phyloP scores from a whole-genome alignment of 1,140 invertebrate genomes.

The Harlomillsia oculata region DNA sequence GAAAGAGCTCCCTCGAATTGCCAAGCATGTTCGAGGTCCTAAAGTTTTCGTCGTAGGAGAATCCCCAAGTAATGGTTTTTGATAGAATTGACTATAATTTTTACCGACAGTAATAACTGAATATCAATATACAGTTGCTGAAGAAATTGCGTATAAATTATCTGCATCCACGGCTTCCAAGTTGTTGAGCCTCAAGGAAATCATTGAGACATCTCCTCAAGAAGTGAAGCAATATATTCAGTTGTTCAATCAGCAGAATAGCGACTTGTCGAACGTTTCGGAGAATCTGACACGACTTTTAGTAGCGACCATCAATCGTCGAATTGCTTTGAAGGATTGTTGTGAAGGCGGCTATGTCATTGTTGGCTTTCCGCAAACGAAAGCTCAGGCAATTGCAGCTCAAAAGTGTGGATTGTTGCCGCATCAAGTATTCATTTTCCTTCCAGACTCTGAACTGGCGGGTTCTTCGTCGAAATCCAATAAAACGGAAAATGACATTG shows the following conservation, averaged over 20 bases:
- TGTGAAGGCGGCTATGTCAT: conserved; percentile 24
- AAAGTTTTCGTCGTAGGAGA: conserved; percentile 26
- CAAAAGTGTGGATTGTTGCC: conserved; percentile 27
- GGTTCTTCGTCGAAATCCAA: too few species aligned
- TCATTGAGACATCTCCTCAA: conserved; percentile 5
- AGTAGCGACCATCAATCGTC: conserved; percentile 7
- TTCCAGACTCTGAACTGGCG: conserved; percentile 15
- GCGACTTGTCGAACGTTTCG: conserved; percentile 2
- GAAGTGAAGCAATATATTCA: not conserved
- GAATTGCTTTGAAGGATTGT: conserved; percentile 19
- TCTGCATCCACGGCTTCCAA: conserved; percentile 15
- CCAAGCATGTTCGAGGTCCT: conserved; percentile 13
- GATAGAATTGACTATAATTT: not conserved
- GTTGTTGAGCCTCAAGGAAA: conserved; percentile 19
- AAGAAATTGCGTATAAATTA: conserved; percentile 13
- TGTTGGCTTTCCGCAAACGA: conserved; percentile 29
- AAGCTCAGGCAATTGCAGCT: conserved; percentile 9
- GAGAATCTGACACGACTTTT: conserved; percentile 11
- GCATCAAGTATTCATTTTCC: conserved; percentile 20
- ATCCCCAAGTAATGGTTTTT: conserved; percentile 3
- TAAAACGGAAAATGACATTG: not conserved
- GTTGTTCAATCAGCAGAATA: not conserved
- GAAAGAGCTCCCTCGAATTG: conserved; percentile 24
- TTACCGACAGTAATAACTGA: not conserved
- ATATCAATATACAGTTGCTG: not conserved